Percentiles rank a stretch among this genome's conserved stretches.
Evolutionary conservation across 1,140 invertebrate genomes (phyloP).

Genomic region (Drosophila mojavensis): DNA sequence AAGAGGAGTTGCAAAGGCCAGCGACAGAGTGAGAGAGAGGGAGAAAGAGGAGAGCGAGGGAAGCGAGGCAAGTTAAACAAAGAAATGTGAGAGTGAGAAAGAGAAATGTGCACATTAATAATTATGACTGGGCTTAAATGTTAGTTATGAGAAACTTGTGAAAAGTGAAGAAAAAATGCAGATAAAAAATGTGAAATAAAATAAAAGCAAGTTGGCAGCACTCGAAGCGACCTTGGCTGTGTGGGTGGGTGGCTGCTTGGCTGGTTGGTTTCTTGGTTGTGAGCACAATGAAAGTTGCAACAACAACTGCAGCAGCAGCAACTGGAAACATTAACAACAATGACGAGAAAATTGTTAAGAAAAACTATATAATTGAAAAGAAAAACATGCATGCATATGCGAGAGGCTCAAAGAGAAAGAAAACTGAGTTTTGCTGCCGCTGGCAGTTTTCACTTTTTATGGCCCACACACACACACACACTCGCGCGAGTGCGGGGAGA

Average conservation of each 20-base stretch:
- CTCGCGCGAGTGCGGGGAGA: not conserved
- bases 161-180: constrained; percentile 39
- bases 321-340: constrained; percentile 57
- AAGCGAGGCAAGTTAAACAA: constrained; percentile 15
- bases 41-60: not conserved
- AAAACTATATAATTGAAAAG: constrained; percentile 75
- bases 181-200: constrained; percentile 7
- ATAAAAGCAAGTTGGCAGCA: constrained; percentile 56
- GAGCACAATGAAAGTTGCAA: constrained; percentile 67
- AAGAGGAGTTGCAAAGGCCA: constrained; percentile 2
- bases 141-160: constrained; percentile 68
- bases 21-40: not conserved
- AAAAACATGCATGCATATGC: constrained; percentile 17
- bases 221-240: constrained; percentile 43
- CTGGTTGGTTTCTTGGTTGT: not conserved
- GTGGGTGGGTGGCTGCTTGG: constrained; percentile 39
- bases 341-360: constrained; percentile 75
- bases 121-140: constrained; percentile 72
- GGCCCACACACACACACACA: constrained; percentile 2
- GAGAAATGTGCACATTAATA: constrained; percentile 61
- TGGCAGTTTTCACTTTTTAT: constrained; percentile 69
- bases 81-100: constrained; percentile 45
- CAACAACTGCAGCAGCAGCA: constrained; percentile 44
- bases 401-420: not conserved
- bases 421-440: constrained; percentile 4